Percentiles rank a stretch among this genome's conserved stretches.
These are phyloP conservation scores for Drosophila flavopinicola DNA, from an alignment of 2,888 invertebrate species.

Conservation along the genomic window DNA sequence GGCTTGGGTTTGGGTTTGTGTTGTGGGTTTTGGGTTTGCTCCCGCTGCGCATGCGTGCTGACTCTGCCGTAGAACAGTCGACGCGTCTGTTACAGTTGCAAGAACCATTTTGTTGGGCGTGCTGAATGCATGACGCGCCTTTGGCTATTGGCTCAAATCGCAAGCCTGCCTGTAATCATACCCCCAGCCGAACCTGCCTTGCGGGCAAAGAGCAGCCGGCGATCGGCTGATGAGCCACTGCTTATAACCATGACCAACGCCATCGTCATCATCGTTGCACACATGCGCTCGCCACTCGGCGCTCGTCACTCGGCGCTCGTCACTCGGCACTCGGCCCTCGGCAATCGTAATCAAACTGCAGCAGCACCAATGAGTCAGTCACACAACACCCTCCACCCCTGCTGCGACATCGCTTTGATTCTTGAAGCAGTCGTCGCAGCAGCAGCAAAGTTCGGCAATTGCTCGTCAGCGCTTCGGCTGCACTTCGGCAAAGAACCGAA, in stretches of 20 bases:
- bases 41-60: slow-evolving; percentile 22
- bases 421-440: slow-evolving; percentile 1
- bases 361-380: slow-evolving; percentile 40
- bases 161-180: not conserved
- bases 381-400: not conserved
- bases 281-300: slow-evolving; percentile 30
- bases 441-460: slow-evolving; percentile 53
- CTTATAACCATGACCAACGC: slow-evolving; percentile 61
- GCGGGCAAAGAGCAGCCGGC: slow-evolving; percentile 19
- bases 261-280: slow-evolving; percentile 37
- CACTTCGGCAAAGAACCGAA: slow-evolving; percentile 37
- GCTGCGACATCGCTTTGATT: not conserved
- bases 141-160: slow-evolving; percentile 7
- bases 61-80: slow-evolving; percentile 8
- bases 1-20: slow-evolving; percentile 1
- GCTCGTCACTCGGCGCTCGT: not conserved
- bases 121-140: slow-evolving; percentile 49
- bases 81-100: slow-evolving; percentile 10
- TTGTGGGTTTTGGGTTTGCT: not conserved
- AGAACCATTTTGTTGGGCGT: slow-evolving; percentile 19
- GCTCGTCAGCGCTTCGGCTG: slow-evolving; percentile 51
- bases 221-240: slow-evolving; percentile 61
- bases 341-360: slow-evolving; percentile 56
- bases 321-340: slow-evolving; percentile 4
- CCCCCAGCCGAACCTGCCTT: not conserved